phyloP scores from a whole-genome alignment of 2,797 vertebrate genomes.

The Clarias laeviceps region DNA sequence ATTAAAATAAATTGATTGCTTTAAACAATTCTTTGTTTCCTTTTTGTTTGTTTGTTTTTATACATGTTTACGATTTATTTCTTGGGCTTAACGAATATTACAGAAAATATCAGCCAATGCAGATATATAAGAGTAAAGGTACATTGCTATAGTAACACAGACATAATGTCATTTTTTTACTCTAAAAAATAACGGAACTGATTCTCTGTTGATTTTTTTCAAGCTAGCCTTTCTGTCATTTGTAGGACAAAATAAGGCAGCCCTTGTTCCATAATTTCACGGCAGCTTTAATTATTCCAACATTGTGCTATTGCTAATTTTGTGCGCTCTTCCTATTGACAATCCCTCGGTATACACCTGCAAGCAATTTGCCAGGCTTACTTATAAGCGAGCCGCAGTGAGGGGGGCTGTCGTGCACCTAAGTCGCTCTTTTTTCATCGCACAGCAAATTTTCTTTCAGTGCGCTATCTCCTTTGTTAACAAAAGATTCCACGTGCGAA shows the following conservation, averaged over 20 bases:
- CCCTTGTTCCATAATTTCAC: constrained; percentile 85
- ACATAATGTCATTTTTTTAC: not conserved
- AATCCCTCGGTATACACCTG: constrained; percentile 95
- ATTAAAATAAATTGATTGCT: not conserved
- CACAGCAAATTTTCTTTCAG: constrained; percentile 97
- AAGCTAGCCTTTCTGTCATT: constrained; percentile 58
- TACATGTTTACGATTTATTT: not conserved
- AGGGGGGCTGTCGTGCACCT: constrained; percentile 90
- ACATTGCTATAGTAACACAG: not conserved
- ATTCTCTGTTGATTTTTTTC: constrained; percentile 47
- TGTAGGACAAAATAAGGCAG: constrained; percentile 77
- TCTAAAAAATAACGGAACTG: constrained; percentile 28
- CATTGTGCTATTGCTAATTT: constrained; percentile 95
- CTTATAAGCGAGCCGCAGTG: constrained; percentile 85
- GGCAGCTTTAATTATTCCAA: constrained; percentile 90
- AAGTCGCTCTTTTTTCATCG: constrained; percentile 78
- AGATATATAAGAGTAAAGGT: not conserved
- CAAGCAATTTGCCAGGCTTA: constrained; percentile 98
- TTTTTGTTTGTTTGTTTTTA: not conserved
- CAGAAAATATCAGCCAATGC: not conserved
- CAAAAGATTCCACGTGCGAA: constrained; percentile 98
- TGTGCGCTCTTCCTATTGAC: constrained; percentile 89
- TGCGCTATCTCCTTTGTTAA: constrained; percentile 98
- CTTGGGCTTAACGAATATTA: not conserved
- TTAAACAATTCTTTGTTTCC: not conserved